These are phyloP conservation scores for Cerastoderma edule DNA, from an alignment of 2,888 invertebrate genomes.

Conservation along the genomic window DNA sequence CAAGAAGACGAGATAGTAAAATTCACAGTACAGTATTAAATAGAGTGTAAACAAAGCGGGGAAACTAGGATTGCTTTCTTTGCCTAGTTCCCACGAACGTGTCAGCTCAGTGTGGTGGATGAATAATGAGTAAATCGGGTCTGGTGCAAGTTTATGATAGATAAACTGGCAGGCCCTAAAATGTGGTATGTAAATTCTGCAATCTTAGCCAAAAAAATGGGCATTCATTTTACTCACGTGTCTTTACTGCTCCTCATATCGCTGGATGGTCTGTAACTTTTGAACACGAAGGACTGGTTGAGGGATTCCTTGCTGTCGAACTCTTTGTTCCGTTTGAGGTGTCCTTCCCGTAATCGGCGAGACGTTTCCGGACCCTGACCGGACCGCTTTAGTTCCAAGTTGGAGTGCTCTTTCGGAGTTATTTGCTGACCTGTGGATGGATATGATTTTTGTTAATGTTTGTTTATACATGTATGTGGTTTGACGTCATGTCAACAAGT, in stretches of 20 bases:
- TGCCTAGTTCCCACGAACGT: too few relatives aligned
- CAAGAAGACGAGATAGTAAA: too few relatives aligned
- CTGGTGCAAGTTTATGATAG: too few relatives aligned
- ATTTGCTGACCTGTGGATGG: slow-evolving; percentile 52
- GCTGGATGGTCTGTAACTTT: slow-evolving; percentile 54
- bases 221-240: slow-evolving; percentile 24
- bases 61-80: too few relatives aligned
- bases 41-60: too few relatives aligned
- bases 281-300: slow-evolving; percentile 47
- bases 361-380: slow-evolving; percentile 43
- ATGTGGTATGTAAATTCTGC: too few relatives aligned
- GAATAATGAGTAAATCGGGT: too few relatives aligned
- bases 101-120: too few relatives aligned
- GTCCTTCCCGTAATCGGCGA: slow-evolving; percentile 34
- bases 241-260: slow-evolving; percentile 53
- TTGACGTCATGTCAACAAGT: too few relatives aligned
- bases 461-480: neutral
- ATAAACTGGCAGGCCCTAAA: too few relatives aligned
- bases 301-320: slow-evolving; percentile 55
- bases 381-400: slow-evolving; percentile 46
- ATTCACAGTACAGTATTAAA: too few relatives aligned
- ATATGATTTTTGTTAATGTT: neutral
- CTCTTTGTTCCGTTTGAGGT: slow-evolving; percentile 35
- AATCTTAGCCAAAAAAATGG: neutral
- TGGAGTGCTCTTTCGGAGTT: slow-evolving; percentile 39